Base-by-base conservation (phyloP, 2,797 vertebrate genomes). In the Hoplostethus atlanticus region DNA sequence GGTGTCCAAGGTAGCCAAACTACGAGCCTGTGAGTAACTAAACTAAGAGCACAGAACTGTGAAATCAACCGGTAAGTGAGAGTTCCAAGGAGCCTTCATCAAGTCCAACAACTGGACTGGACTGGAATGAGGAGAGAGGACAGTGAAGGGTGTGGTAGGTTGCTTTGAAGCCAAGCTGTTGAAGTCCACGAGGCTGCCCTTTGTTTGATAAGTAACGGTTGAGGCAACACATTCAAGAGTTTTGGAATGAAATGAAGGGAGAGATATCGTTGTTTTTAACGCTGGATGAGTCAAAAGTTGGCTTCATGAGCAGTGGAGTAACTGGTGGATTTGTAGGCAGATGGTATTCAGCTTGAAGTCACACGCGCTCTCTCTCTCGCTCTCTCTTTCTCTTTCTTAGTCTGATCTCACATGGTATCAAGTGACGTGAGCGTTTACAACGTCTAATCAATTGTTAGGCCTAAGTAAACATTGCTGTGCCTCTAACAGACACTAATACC, bases 361-460 rank as follows among this genome's bases (percentile, higher is more conserved):
- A 77, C 54, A 63, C 48, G 38, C 7, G 4, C 30, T 48, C 15
- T 13, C 10, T 44, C 42, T 12, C 34, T 1, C 56, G 12, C 34
- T 48, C 40, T 58, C 64, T 64, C 64, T 80, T 70, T 69, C 67
- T 78, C 40, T 67, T 82, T 78, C 68, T 50, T 73, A 89, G 87
- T 91, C 87, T 92, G 90, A 92, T 80, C 85, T 93, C 89, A 91
- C 54, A 2, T 16, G 3, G 84, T 80, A 84, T 93, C 84, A 64
- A 78, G 79, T 92, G 78, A 73, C 84, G 36, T 15, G 55, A 70
- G 67, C 81, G 86, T 91, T 92, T 91, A 90, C 36, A 73, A 54
- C 68, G 82, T 85, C 57, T 81, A 85, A 88, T 90, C 79, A 88
- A 80, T 84, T 84, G 77, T 86, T 77, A 76, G 72, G 54, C 75